Evolutionary conservation across 2,888 invertebrate genomes (phyloP), one percentile per base, ranked within the genome.

Genomic region (Octodonta nipae): DNA sequence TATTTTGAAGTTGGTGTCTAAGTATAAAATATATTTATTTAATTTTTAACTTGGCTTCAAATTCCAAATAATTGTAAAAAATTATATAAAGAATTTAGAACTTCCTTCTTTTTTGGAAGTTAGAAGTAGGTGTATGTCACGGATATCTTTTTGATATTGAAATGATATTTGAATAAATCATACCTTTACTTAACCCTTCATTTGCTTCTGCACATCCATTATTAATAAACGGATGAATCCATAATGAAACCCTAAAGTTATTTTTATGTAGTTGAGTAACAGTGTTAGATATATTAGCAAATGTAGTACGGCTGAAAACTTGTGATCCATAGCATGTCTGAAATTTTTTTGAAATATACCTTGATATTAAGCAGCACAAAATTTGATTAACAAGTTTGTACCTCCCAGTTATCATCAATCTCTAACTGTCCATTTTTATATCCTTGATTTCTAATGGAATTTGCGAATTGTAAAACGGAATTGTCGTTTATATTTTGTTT

Each of bases 151-250:
- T n/a, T n/a, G n/a, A n/a, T n/a, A n/a, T n/a, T n/a, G n/a, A n/a
- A n/a, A 22, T 22, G 3, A 11, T 11, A 11, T 22, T 22, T 22
- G 22, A 11, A 4, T 12, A 11, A 26, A 22, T 10, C 14, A 20
- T 17, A 17, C 15, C 22, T 26, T 30, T 26, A 20, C 12, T 26
- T n/a, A n/a, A n/a, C n/a, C n/a, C n/a, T n/a, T n/a, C n/a, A n/a
- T 27, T 26, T 42, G 49, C 50, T 46, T 30, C 42, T 37, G 8
- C 33, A 27, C 85, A 85, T 33, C 72, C 73, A 40, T 69, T 65
- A 50, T 87, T 83, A 12, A 87, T 78, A 54, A 89, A 89, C 0
- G 88, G 88, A 68, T 87, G 86, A 28, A 78, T 72, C 86, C 88
- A 89, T 4, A 87, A 64, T 0, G 84, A 75, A 0, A 83, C 78